phyloP scores from a whole-genome alignment of 2,113 vertebrate genomes.

The Chaetodon trifascialis region DNA sequence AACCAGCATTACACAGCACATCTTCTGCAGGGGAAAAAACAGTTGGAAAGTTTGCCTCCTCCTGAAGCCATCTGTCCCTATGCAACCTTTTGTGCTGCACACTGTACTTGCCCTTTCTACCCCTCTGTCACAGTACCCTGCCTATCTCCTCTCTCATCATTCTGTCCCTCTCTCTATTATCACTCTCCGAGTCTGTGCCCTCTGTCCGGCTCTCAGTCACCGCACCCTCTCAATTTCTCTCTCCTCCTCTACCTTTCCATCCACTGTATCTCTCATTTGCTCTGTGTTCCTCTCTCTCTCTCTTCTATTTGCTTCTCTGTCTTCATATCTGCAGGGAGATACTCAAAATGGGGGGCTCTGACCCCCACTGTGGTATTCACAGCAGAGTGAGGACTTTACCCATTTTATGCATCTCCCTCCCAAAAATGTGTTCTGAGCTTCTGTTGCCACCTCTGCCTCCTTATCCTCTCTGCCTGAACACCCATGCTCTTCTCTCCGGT shows the following conservation, averaged over 20 bases:
- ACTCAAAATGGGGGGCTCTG: conserved; percentile 29
- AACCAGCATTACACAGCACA: conserved; percentile 1
- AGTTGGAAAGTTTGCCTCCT: conserved; percentile 42
- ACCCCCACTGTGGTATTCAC: conserved; percentile 34
- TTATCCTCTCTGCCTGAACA: background rate
- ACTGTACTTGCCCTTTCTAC: conserved; percentile 34
- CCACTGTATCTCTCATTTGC: conserved; percentile 16
- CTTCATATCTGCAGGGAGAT: conserved; percentile 14
- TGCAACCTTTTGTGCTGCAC: conserved; percentile 33
- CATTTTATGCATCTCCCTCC: background rate
- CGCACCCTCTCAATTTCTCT: background rate
- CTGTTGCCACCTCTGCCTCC: conserved; percentile 18
- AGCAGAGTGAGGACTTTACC: conserved; percentile 28
- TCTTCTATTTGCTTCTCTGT: background rate
- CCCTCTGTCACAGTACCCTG: conserved; percentile 24
- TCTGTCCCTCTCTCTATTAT: conserved; percentile 33
- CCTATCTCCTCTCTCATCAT: conserved; percentile 42
- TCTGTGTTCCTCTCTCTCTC: background rate
- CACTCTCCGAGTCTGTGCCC: conserved; percentile 18
- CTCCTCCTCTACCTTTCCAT: conserved; percentile 3
- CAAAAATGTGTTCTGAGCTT: conserved; percentile 1
- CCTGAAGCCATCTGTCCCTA: conserved; percentile 48
- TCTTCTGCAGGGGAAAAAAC: conserved; percentile 1
- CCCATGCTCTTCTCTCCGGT: background rate
- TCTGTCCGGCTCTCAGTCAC: conserved; percentile 3